phyloP scores from a whole-genome alignment of 2,113 vertebrate species.

The Anhinga rufa region DNA sequence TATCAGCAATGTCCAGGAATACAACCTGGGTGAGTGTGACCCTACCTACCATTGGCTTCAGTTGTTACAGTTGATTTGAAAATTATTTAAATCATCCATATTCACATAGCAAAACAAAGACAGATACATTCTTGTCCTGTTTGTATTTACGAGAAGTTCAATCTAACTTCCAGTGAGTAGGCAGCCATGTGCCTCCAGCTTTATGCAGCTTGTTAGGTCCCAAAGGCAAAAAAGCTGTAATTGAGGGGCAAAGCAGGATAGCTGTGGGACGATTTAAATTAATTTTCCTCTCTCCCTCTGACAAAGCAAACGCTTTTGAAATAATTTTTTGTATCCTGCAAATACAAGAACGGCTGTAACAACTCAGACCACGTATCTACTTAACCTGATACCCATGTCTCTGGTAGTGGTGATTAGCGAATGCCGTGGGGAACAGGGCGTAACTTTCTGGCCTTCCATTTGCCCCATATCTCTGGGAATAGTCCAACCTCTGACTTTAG shows the following conservation, averaged over 20 bases:
- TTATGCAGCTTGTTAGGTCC: background rate
- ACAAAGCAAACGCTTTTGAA: background rate
- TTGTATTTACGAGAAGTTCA: background rate
- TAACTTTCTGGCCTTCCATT: background rate
- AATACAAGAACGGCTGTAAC: background rate
- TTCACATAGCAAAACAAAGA: background rate
- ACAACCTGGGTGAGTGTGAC: constrained; percentile 83
- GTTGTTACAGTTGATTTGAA: background rate
- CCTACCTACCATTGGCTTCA: fast-evolving
- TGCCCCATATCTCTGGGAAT: background rate
- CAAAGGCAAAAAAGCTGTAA: background rate
- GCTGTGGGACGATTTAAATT: background rate
- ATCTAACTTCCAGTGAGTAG: background rate
- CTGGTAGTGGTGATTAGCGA: too few relatives aligned
- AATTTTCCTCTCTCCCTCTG: background rate
- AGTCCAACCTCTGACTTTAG: background rate
- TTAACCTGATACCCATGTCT: background rate
- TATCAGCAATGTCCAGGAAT: constrained; percentile 92
- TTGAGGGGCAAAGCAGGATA: background rate
- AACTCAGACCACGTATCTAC: background rate
- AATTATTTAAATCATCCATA: background rate
- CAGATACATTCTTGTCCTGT: background rate
- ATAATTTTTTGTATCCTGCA: background rate
- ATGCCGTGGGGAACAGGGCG: background rate
- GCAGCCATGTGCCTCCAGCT: background rate